These are phyloP conservation scores for Ylistrum balloti DNA, from an alignment of 1,140 invertebrate genomes.

Conservation along the genomic window DNA sequence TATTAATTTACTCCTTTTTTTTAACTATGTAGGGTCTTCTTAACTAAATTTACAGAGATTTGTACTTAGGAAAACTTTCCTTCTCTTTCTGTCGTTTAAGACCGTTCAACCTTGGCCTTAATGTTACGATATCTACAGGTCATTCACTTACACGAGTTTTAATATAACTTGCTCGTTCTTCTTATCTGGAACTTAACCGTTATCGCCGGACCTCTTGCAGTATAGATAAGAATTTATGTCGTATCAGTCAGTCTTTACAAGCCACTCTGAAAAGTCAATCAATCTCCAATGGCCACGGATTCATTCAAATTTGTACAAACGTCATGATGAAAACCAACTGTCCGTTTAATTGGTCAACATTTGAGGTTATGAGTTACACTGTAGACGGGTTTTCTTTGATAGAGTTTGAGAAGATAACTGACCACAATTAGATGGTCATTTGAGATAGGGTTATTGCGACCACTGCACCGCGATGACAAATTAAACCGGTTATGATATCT, in stretches of 20 bases:
- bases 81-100: not conserved
- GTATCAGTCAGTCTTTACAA: constrained; percentile 4
- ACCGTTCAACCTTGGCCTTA: not conserved
- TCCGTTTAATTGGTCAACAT: constrained; percentile 28
- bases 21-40: no score
- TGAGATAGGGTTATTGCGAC: constrained; percentile 31
- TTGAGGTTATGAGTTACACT: not conserved
- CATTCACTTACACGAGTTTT: constrained; percentile 38
- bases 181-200: not conserved
- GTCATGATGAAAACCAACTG: constrained; percentile 38
- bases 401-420: not conserved
- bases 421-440: constrained; percentile 15
- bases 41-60: no score
- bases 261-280: constrained; percentile 37
- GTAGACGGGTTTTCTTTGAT: not conserved
- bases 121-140: not conserved
- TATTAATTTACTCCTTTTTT: no score
- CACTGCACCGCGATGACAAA: not conserved
- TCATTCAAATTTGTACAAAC: constrained; percentile 18
- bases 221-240: not conserved
- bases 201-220: not conserved
- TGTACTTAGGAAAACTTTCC: no score
- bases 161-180: not conserved
- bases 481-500: constrained; percentile 18
- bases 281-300: constrained; percentile 11